Percentiles rank a stretch among this genome's conserved stretches.
These are phyloP conservation scores for Zonotrichia leucophrys DNA, from an alignment of 2,113 vertebrate genomes.

Conservation along the genomic window DNA sequence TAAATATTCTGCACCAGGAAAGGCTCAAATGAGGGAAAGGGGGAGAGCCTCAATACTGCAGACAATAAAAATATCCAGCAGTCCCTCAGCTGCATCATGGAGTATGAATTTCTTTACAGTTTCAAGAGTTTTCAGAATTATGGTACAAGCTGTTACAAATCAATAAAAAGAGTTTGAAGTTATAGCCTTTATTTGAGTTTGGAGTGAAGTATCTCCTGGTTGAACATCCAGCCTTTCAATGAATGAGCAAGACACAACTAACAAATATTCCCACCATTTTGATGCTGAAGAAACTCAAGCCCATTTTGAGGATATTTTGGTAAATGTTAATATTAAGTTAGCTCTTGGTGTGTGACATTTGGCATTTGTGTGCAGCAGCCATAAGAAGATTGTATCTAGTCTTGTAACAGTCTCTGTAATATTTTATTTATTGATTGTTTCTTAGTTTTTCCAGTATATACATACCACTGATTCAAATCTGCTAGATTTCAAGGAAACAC, in stretches of 20 bases:
- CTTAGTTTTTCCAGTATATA: not conserved
- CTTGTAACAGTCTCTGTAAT: not conserved
- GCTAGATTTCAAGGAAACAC: not conserved
- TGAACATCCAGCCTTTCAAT: not conserved
- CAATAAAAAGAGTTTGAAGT: not conserved
- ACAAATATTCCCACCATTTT: not conserved
- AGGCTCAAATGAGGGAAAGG: not conserved
- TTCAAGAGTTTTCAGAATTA: not conserved
- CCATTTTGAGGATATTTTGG: not conserved
- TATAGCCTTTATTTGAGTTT: not conserved
- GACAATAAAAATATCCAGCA: not conserved
- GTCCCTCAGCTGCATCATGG: not conserved
- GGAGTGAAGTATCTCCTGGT: not conserved
- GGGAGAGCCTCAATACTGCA: not conserved
- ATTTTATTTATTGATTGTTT: not conserved
- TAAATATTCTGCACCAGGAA: not conserved
- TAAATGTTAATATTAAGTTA: not conserved
- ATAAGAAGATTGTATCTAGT: not conserved
- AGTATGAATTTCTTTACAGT: not conserved
- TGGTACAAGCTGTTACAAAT: not conserved
- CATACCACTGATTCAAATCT: not conserved
- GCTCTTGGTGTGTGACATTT: not conserved
- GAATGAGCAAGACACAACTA: not conserved
- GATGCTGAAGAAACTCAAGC: not conserved
- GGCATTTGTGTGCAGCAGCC: not conserved